Percentiles rank a stretch among this genome's conserved stretches.
phyloP scores from a whole-genome alignment of 2,113 vertebrate species.

The Cinclus cinclus region DNA sequence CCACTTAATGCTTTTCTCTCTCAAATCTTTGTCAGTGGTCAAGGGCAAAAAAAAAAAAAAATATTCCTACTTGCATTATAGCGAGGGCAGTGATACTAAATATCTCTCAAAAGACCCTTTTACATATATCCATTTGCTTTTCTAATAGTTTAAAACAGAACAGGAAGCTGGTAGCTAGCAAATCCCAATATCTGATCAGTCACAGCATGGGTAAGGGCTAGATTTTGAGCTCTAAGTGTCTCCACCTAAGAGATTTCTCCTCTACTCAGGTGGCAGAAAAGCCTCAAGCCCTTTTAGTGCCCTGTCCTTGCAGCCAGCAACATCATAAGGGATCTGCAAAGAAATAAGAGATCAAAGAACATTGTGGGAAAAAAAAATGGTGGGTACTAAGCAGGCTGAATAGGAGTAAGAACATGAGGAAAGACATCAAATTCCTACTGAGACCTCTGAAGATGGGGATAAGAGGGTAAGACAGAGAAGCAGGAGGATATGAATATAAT shows the following conservation, averaged over 20 bases:
- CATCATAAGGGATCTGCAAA: not conserved
- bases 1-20: not conserved
- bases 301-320: not conserved
- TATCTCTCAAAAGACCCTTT: not conserved
- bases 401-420: not conserved
- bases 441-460: constrained; percentile 29
- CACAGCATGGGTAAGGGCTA: not conserved
- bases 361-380: not conserved
- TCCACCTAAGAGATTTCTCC: not conserved
- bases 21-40: not conserved
- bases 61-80: not conserved
- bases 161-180: not conserved
- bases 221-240: not conserved
- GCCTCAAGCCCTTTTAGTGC: not conserved
- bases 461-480: constrained; percentile 8
- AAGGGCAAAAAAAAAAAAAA: not conserved
- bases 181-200: not conserved
- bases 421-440: not conserved
- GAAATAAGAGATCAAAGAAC: not conserved
- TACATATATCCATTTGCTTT: not conserved
- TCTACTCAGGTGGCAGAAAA: not conserved
- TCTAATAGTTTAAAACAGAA: not conserved
- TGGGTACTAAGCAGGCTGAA: not conserved
- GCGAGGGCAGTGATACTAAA: not conserved
- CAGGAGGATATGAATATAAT: constrained; percentile 4